These are phyloP conservation scores for Trypoxylon attenuatum DNA, from an alignment of 2,888 invertebrate species.

Conservation along the genomic window DNA sequence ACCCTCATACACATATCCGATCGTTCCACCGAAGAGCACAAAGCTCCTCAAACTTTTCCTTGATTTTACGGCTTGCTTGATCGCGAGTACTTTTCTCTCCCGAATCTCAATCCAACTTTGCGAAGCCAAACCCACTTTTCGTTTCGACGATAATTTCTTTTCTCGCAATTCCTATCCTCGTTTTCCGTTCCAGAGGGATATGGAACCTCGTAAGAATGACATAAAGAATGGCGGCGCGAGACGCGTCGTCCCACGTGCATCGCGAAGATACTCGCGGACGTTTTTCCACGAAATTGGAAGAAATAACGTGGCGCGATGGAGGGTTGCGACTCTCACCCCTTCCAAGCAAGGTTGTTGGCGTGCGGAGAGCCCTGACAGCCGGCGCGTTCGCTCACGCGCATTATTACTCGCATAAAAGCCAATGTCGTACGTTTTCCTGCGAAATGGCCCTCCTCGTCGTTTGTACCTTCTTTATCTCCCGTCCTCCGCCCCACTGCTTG, in stretches of 20 bases:
- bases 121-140: slow-evolving; percentile 8
- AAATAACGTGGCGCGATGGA: slow-evolving; percentile 38
- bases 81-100: too few species aligned
- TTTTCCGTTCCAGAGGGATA: too few species aligned
- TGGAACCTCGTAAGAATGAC: slow-evolving; percentile 1
- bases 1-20: not conserved
- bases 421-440: slow-evolving; percentile 53
- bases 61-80: not conserved
- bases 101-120: slow-evolving; percentile 6
- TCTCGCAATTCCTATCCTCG: slow-evolving; percentile 11
- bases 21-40: not conserved
- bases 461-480: slow-evolving; percentile 47
- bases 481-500: not conserved
- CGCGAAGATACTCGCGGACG: slow-evolving; percentile 21
- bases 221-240: slow-evolving; percentile 45
- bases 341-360: too few species aligned
- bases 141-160: slow-evolving; percentile 18
- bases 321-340: slow-evolving; percentile 13
- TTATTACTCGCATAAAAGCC: slow-evolving; percentile 64
- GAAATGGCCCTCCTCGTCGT: slow-evolving; percentile 39
- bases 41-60: not conserved
- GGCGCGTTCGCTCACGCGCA: slow-evolving; percentile 56
- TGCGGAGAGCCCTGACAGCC: slow-evolving; percentile 46
- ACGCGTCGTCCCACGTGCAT: slow-evolving; percentile 1
- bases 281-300: slow-evolving; percentile 42